Evolutionary conservation across 2,113 vertebrate species (phyloP), one percentile per base, ranked within the genome.

Genomic region (Serilophus lunatus): DNA sequence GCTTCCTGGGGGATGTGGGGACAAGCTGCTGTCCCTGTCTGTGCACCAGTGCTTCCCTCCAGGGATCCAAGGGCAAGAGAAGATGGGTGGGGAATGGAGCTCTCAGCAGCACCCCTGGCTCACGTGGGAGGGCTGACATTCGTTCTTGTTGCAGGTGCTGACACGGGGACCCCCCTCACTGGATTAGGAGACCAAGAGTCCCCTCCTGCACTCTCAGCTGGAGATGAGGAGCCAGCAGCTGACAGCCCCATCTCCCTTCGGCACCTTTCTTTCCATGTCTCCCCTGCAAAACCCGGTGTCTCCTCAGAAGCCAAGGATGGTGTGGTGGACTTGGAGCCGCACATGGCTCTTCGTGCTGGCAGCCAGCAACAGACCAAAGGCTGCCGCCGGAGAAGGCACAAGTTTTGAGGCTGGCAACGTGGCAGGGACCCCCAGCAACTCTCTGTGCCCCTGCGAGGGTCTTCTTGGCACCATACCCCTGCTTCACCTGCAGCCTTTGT

Each of bases 271-370:
- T 95, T 88, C 10, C 95, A 96, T 14, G n/a, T 97, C 78, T 99
- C 98, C 70, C 97, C 98, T 40, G 98, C 97, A 33, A 98, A 97
- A 75, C 95, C 98, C 17, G 94, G 98, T 77, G 88, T 98, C 81
- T 97, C 99, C n/a, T 98, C 98, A 0, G 98, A 99, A 96, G 98
- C 97, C 86, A 94, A 90, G 9, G 98, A 96, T 86, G 97, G 98
- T 63, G 95, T 98, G 59, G 96, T 98, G 54, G 98, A 99, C 97
- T 98, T 97, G 54, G 98, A 97, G 66, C 98, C 97, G 0, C 97
- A 88, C 9, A 31, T 78, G 53, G 90, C 90, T 25, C 49, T 92
- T 86, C 96, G 16, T 82, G 89, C 83, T 9, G 72, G 84, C 92
- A 94, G 87, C 77, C 96, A 79, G 96, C 91, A 92, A 59, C 96